A percentile compares a stretch with the other conserved stretches of the same genome.
Conservation (phyloP, 2,888 invertebrate species). For the Frankliniella intonsa region DNA sequence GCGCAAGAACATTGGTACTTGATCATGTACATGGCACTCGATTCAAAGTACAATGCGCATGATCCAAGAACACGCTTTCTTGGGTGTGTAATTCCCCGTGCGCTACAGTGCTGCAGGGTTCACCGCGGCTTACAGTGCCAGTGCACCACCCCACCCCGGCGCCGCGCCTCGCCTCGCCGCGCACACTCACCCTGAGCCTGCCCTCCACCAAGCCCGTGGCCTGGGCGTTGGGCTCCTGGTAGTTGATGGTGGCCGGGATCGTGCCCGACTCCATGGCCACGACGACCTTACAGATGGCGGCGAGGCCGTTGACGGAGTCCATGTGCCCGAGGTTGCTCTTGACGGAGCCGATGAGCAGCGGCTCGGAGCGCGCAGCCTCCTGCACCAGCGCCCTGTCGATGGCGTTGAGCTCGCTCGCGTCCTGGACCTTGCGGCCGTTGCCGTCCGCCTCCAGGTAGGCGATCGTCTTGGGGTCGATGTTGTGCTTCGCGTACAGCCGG, state of each 20-base stretch:
- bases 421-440: neutral
- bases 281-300: constrained; percentile 82
- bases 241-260: constrained; percentile 90
- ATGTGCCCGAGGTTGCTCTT: constrained; percentile 99
- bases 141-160: neutral
- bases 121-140: too few relatives aligned
- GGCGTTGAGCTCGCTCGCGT: constrained; percentile 76
- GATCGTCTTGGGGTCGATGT: constrained; percentile 50
- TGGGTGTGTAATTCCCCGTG: too few relatives aligned
- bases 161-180: too few relatives aligned
- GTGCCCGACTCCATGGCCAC: constrained; percentile 86
- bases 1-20: too few relatives aligned
- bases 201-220: constrained; percentile 85
- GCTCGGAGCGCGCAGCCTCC: constrained; percentile 56
- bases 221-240: constrained; percentile 74
- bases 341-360: constrained; percentile 88
- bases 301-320: constrained; percentile 86
- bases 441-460: constrained; percentile 60
- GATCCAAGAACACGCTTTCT: too few relatives aligned
- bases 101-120: too few relatives aligned
- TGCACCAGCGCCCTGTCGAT: constrained; percentile 65
- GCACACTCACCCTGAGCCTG: neutral
- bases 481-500: constrained; percentile 49
- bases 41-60: too few relatives aligned
- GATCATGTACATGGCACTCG: too few relatives aligned